Percentiles rank a stretch among this genome's conserved stretches.
Evolutionary conservation across 2,113 vertebrate genomes (phyloP).

Genomic region (Mesembrinibis cayennensis): DNA sequence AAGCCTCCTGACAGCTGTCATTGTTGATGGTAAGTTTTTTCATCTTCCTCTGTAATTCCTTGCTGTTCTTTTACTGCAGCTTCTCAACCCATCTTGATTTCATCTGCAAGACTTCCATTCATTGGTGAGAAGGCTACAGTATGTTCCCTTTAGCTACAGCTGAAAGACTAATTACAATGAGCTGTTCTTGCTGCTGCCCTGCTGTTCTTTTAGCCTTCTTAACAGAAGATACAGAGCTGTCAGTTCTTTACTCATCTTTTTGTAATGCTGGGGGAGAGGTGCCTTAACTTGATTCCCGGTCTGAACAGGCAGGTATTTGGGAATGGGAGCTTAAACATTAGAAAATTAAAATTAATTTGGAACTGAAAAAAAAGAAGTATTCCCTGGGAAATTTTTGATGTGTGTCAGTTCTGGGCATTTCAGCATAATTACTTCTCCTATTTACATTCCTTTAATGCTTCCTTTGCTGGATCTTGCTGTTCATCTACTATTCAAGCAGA

Average conservation of each 20-base stretch:
- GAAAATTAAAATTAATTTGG: background rate
- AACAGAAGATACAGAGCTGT: background rate
- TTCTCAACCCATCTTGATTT: background rate
- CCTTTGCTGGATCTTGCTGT: background rate
- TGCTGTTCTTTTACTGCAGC: background rate
- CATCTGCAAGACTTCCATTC: background rate
- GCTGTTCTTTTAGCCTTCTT: background rate
- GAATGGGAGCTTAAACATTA: background rate
- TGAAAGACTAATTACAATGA: background rate
- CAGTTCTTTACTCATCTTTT: background rate
- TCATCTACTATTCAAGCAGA: background rate
- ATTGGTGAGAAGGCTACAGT: background rate
- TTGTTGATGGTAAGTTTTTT: conserved; percentile 79
- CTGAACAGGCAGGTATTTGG: background rate
- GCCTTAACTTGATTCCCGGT: background rate
- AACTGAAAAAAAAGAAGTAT: background rate
- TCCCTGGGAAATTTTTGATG: background rate
- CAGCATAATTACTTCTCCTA: background rate
- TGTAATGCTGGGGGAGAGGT: background rate
- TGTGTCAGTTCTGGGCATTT: background rate
- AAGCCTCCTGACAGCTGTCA: conserved; percentile 83
- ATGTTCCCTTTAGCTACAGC: background rate
- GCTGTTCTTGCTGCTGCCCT: background rate
- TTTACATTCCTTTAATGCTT: background rate
- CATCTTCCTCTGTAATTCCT: background rate